Conservation (phyloP, 2,797 vertebrate species). For the Aselliscus stoliczkanus region DNA sequence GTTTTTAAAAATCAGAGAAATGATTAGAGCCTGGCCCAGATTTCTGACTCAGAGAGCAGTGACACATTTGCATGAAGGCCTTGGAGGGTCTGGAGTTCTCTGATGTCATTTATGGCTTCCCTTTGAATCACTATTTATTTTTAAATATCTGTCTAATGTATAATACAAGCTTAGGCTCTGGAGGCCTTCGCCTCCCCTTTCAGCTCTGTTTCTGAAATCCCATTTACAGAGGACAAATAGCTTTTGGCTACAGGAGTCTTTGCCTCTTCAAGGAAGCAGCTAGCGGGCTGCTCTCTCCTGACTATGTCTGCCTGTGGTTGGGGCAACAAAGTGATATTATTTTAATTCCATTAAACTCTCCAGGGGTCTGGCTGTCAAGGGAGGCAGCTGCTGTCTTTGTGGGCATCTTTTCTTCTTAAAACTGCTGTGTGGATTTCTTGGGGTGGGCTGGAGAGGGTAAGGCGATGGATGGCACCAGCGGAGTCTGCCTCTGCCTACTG, state of each 20-base stretch:
- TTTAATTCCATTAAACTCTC: constrained; percentile 61
- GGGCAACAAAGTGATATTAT: constrained; percentile 25
- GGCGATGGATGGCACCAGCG: accelerated
- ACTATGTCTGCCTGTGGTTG: background rate
- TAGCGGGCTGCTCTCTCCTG: background rate
- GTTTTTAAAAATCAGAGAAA: background rate
- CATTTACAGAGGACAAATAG: constrained; percentile 62
- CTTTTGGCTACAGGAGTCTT: constrained; percentile 56
- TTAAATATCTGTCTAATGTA: constrained; percentile 57
- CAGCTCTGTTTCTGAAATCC: constrained; percentile 56
- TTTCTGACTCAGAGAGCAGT: background rate
- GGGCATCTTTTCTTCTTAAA: background rate
- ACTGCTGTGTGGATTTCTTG: background rate
- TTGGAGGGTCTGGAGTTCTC: constrained; percentile 32
- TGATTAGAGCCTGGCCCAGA: constrained; percentile 28
- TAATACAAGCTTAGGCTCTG: constrained; percentile 10
- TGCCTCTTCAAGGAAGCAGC: constrained; percentile 57
- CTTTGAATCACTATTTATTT: constrained; percentile 59
- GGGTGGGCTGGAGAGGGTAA: background rate
- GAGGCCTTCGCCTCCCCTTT: background rate
- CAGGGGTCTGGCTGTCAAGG: background rate
- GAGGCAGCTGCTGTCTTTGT: background rate
- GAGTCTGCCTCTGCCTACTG: background rate
- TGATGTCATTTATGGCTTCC: background rate
- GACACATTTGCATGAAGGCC: constrained; percentile 57